A percentile compares a stretch with the other conserved stretches of the same genome.
Evolutionary conservation across 2,888 invertebrate genomes (phyloP).

Genomic region (Lithophane leautieri): DNA sequence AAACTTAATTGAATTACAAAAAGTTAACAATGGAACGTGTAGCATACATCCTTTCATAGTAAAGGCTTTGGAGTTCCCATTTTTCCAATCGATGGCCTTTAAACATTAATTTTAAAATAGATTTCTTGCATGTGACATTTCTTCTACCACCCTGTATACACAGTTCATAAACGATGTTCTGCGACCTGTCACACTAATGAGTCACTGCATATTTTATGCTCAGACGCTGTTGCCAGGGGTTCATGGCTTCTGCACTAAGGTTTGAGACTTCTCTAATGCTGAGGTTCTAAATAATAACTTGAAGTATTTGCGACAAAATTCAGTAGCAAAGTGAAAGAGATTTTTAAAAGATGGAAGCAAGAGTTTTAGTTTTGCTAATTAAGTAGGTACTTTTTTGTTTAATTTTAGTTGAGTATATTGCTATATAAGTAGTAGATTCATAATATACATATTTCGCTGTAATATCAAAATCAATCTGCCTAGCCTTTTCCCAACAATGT

Average conservation of each 20-base stretch:
- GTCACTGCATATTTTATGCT: slow-evolving; percentile 51
- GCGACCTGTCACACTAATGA: slow-evolving; percentile 48
- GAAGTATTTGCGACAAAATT: neutral
- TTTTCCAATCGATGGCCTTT: neutral
- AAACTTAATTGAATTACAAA: neutral
- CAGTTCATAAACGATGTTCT: slow-evolving; percentile 18
- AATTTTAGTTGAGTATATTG: too few species aligned
- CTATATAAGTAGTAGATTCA: too few species aligned
- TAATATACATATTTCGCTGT: too few species aligned
- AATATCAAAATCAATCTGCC: too few species aligned
- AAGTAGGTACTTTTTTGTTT: too few species aligned
- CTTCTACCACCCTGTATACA: neutral
- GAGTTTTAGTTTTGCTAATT: too few species aligned
- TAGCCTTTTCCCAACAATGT: too few species aligned
- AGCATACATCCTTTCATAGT: too few species aligned
- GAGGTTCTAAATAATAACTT: neutral
- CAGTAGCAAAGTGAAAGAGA: too few species aligned
- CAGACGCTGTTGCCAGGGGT: slow-evolving; percentile 35
- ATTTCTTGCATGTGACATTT: neutral
- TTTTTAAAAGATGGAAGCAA: too few species aligned
- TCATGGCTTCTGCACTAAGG: neutral
- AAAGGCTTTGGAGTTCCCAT: too few species aligned
- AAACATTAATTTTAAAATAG: neutral
- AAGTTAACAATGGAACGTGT: neutral
- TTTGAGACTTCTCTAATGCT: neutral